Evolutionary conservation across 2,888 invertebrate genomes (phyloP).

Genomic region (Drosophila eohydei): DNA sequence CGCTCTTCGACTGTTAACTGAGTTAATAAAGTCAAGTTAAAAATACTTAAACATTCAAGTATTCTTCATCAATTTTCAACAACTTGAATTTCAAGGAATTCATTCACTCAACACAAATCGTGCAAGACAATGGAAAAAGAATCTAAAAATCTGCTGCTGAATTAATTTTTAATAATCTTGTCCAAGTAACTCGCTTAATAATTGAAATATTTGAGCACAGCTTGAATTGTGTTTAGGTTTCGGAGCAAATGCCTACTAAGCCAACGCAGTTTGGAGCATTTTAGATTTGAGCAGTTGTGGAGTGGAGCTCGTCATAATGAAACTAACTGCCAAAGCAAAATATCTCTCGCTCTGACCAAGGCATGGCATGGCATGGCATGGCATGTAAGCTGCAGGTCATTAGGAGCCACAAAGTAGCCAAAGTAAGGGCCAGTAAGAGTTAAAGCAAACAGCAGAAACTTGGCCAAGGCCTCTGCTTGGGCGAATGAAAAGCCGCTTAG

Average conservation of each 20-base stretch:
- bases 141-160: background rate
- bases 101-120: background rate
- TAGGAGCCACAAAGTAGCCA: slow-evolving; percentile 53
- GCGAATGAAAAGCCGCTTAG: slow-evolving; percentile 70
- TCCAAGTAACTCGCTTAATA: slow-evolving; percentile 4
- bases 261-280: slow-evolving; percentile 1
- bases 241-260: background rate
- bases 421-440: slow-evolving; percentile 24
- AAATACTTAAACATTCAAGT: background rate
- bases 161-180: background rate
- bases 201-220: slow-evolving; percentile 6
- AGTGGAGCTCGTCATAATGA: slow-evolving; percentile 2
- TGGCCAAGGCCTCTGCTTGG: slow-evolving; percentile 34
- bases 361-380: no score
- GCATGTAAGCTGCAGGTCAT: slow-evolving; percentile 59
- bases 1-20: background rate
- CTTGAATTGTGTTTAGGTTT: background rate
- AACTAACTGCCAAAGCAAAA: slow-evolving; percentile 26
- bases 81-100: background rate
- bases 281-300: background rate
- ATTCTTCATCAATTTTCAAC: background rate
- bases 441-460: slow-evolving; percentile 39
- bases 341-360: background rate
- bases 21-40: background rate
- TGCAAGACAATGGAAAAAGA: background rate